A percentile compares a stretch with the other conserved stretches of the same genome.
phyloP scores from a whole-genome alignment of 2,888 invertebrate species.

The Callinectes sapidus region DNA sequence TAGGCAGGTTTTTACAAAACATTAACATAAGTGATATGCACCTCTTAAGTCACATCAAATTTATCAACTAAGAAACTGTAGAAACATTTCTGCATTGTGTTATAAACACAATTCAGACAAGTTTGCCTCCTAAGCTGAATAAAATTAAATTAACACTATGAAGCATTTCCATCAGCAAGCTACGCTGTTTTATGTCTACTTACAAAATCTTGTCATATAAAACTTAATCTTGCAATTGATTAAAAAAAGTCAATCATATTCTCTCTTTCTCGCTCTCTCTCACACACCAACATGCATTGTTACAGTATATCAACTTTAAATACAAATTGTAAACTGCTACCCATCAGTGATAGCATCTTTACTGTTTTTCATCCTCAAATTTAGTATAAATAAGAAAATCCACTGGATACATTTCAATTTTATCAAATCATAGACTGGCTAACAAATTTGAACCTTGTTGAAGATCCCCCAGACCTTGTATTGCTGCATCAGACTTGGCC shows the following conservation, averaged over 20 bases:
- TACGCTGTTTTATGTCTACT: conserved; percentile 38
- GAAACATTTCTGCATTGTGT: conserved; percentile 14
- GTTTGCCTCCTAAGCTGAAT: conserved; percentile 20
- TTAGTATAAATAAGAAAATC: conserved; percentile 34
- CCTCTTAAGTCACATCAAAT: conserved; percentile 55
- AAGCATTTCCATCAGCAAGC: not conserved
- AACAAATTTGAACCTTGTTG: conserved; percentile 61
- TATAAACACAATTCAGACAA: conserved; percentile 19
- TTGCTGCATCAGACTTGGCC: conserved; percentile 60
- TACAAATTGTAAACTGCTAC: conserved; percentile 41
- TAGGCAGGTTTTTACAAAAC: conserved; percentile 37
- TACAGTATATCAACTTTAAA: conserved; percentile 36
- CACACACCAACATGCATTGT: conserved; percentile 52
- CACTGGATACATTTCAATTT: conserved; percentile 43
- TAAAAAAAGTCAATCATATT: conserved; percentile 49
- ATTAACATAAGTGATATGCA: conserved; percentile 56
- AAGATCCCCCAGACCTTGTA: conserved; percentile 44
- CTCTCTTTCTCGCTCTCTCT: conserved; percentile 47
- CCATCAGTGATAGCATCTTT: conserved; percentile 37
- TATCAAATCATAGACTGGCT: conserved; percentile 52
- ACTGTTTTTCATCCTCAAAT: not conserved
- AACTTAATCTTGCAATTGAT: conserved; percentile 48
- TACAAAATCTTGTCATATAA: conserved; percentile 51
- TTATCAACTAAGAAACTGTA: conserved; percentile 49
- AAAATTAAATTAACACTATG: conserved; percentile 36